Evolutionary conservation across 64 coral and sea anemone species (phyloP), one percentile per base, ranked within the genome.

Genomic region (Exaiptasia diaphana): DNA sequence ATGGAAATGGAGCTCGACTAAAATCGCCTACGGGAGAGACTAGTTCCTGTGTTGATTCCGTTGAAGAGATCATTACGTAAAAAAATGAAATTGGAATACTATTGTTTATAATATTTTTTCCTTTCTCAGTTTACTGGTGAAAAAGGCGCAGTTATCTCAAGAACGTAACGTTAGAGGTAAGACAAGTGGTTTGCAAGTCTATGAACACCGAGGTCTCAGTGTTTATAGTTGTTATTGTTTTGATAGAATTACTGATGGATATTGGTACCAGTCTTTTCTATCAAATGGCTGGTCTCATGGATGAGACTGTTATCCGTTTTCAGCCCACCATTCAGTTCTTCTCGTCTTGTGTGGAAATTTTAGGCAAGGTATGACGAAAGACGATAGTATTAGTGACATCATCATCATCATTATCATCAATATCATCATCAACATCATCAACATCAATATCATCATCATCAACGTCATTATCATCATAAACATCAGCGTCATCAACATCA

Each of bases 301-400:
- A 91, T 58, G 89, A 92, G 2, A 88, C 65, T 50, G 79, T 83
- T 4, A 50, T 91, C n/a, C 64, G 75, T 20, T 99, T 85, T 72
- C 84, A 83, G 25, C 95, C 95, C 26, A 99, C 89, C n/a, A 79
- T 91, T 14, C 95, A 99, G 50, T 99, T 99, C 54, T 99, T 99
- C 71, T 92, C 95, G 12, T 92, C 95, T 20, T 99, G 95, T 85
- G 46, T 99, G 15, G 95, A 99, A 52, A 78, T 99, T 31, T 76
- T 99, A 2, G 95, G 95, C 59, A 92, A 89, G 89, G 95, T 97
- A 67, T 55, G 67, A 20, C 23, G 0, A 20, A 40, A 8, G 21
- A 20, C 20, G n/a, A 3, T 13, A 27, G 30, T 67, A n/a, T 84
- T 1, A 25, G n/a, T 58, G 71, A 50, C 0, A 28, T 21, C 17